Conservation (phyloP, 2,113 vertebrate genomes). For the Mola mola region DNA sequence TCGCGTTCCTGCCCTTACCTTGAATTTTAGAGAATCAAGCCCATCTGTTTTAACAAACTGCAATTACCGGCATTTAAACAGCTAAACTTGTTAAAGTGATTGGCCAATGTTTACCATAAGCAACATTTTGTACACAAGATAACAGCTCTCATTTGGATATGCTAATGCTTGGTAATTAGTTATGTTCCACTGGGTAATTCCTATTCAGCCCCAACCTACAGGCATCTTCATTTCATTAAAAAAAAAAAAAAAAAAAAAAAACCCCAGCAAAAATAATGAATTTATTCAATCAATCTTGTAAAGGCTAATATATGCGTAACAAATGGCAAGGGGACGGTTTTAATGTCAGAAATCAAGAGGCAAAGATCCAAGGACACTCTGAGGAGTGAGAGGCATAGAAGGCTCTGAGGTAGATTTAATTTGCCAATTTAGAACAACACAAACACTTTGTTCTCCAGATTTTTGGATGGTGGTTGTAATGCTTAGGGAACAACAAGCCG, state of each 20-base stretch:
- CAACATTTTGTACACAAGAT: slow-evolving; percentile 82
- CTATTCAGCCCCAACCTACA: slow-evolving; percentile 74
- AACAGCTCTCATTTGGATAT: slow-evolving; percentile 80
- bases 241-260: slow-evolving; percentile 55
- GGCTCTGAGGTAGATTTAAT: slow-evolving; percentile 28
- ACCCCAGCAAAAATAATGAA: slow-evolving; percentile 68
- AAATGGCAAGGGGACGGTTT: slow-evolving; percentile 73
- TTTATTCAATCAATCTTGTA: slow-evolving; percentile 81
- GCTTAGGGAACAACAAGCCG: slow-evolving; percentile 35
- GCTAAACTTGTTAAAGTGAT: slow-evolving; percentile 80
- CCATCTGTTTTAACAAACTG: slow-evolving; percentile 74
- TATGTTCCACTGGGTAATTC: slow-evolving; percentile 74
- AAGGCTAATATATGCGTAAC: slow-evolving; percentile 80
- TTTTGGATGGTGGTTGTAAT: slow-evolving; percentile 30
- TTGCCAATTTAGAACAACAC: slow-evolving; percentile 32
- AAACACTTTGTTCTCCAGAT: slow-evolving; percentile 33
- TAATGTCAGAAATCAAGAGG: slow-evolving; percentile 76
- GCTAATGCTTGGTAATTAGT: slow-evolving; percentile 80
- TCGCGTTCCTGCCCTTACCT: slow-evolving; percentile 13
- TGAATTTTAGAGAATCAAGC: slow-evolving; percentile 37
- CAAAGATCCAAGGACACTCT: slow-evolving; percentile 46
- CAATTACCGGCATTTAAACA: slow-evolving; percentile 78
- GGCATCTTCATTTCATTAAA: slow-evolving; percentile 32
- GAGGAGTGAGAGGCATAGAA: slow-evolving; percentile 29
- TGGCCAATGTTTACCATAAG: slow-evolving; percentile 79